Evolutionary conservation across 2,888 invertebrate species (phyloP).

Genomic region (Marronus borbonicus): DNA sequence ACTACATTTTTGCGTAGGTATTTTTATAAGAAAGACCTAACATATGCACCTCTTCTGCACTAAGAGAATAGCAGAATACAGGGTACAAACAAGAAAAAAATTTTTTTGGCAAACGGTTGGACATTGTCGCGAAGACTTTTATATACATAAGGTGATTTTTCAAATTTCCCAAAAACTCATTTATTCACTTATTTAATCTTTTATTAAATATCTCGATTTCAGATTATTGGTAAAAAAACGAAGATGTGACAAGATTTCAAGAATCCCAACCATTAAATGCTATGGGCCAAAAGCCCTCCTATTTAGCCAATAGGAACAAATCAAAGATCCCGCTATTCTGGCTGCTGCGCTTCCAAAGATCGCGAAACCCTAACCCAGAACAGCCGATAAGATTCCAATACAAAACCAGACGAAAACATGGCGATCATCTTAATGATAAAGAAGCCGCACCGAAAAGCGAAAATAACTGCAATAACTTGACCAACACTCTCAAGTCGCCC

Average conservation of each 20-base stretch:
- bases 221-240: too few species aligned
- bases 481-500: slow-evolving; percentile 30
- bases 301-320: slow-evolving; percentile 66
- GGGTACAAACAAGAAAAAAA: too few species aligned
- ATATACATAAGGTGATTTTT: too few species aligned
- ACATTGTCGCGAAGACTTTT: too few species aligned
- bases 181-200: too few species aligned
- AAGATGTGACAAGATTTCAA: not conserved
- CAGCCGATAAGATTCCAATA: slow-evolving; percentile 70
- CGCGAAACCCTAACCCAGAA: slow-evolving; percentile 65
- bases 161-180: too few species aligned
- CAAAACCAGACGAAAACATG: slow-evolving; percentile 64
- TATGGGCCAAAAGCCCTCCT: slow-evolving; percentile 75
- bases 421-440: slow-evolving; percentile 51
- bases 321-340: slow-evolving; percentile 84
- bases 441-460: slow-evolving; percentile 39
- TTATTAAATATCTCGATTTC: too few species aligned
- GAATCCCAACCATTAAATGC: slow-evolving; percentile 7
- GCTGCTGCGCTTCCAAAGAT: slow-evolving; percentile 77
- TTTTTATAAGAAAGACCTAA: too few species aligned
- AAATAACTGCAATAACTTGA: slow-evolving; percentile 51
- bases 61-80: too few species aligned
- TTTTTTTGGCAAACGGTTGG: too few species aligned
- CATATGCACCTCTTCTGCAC: too few species aligned
- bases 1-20: too few species aligned